Percentiles rank a stretch among this genome's conserved stretches.
phyloP scores from a whole-genome alignment of 1,140 invertebrate species.

The Diachasmimorpha longicaudata region DNA sequence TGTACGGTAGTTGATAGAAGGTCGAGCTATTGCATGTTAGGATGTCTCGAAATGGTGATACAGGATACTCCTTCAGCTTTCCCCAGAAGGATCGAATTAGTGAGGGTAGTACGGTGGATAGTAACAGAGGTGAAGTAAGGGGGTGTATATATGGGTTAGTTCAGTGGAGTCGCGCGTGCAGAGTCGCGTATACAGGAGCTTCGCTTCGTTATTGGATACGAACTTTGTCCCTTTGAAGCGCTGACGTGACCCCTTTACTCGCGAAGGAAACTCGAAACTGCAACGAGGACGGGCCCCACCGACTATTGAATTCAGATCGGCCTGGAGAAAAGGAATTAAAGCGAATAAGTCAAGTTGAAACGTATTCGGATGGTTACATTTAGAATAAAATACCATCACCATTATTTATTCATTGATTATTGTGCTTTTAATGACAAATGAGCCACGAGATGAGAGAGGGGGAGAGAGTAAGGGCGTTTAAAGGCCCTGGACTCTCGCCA shows the following conservation, averaged over 20 bases:
- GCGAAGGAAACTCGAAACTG: conserved; percentile 5
- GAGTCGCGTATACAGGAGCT: conserved; percentile 11
- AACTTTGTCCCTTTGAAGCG: conserved; percentile 25
- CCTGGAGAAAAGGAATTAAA: background rate
- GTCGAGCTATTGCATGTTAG: background rate
- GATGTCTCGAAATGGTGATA: conserved; percentile 1
- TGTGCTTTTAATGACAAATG: background rate
- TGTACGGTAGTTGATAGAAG: background rate
- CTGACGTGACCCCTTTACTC: conserved; percentile 24
- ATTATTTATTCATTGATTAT: conserved; percentile 1
- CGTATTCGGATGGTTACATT: background rate
- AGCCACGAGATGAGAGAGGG: background rate
- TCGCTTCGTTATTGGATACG: conserved; percentile 22
- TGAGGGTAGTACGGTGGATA: background rate
- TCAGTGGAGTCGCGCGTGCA: conserved; percentile 14
- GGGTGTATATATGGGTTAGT: background rate
- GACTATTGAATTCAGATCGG: conserved; percentile 24
- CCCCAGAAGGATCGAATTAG: conserved; percentile 17
- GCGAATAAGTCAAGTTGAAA: background rate
- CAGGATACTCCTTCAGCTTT: background rate
- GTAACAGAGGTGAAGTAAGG: background rate
- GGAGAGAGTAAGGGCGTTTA: background rate
- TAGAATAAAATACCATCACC: background rate
- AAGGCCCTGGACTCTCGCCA: background rate
- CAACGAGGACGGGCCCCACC: background rate